Evolutionary conservation across 2,888 invertebrate genomes (phyloP), one percentile per base, ranked within the genome.

Genomic region (Pycnomerus fuliginosus): DNA sequence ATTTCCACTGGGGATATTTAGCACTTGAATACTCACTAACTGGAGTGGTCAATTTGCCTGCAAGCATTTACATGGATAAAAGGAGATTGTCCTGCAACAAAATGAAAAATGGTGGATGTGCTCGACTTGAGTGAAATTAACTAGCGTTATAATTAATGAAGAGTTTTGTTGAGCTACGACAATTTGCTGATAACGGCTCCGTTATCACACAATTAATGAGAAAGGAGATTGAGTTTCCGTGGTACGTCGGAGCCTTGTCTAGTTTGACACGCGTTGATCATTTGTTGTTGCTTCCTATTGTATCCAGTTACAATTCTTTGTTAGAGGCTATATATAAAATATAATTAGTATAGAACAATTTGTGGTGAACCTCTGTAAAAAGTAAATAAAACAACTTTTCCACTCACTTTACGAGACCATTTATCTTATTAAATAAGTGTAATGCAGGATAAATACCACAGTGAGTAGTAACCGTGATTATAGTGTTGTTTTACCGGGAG

Each of bases 111-210:
- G 20, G 8, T 5, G 20, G 20, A 20, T 20, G 20, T 8, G 20
- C 20, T 20, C 20, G 8, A 20, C 10, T 63, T 63, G 63, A 57
- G 48, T 58, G 56, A 66, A 68, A 67, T 68, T 66, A 68, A 67
- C 64, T 62, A 63, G 61, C 66, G 61, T 66, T 60, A 67, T 68
- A 69, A 69, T 67, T 68, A 67, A 69, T 68, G 68, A 64, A 65
- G 58, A 62, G 62, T 65, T 66, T 65, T 65, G 64, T 64, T 61
- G 45, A 55, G 50, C 53, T 53, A 51, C 57, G 63, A 65, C 65
- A 67, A 68, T 65, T 60, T 59, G 43, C 61, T 52, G 65, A 67
- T 67, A 68, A 64, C 62, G 55, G 53, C 48, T 42, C 56, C 50
- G 62, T 64, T 68, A 68, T 67, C 67, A 56, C 53, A 66, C 65